Evolutionary conservation across 2,113 vertebrate species (phyloP), one percentile per base, ranked within the genome.

Genomic region (Astur gentilis): DNA sequence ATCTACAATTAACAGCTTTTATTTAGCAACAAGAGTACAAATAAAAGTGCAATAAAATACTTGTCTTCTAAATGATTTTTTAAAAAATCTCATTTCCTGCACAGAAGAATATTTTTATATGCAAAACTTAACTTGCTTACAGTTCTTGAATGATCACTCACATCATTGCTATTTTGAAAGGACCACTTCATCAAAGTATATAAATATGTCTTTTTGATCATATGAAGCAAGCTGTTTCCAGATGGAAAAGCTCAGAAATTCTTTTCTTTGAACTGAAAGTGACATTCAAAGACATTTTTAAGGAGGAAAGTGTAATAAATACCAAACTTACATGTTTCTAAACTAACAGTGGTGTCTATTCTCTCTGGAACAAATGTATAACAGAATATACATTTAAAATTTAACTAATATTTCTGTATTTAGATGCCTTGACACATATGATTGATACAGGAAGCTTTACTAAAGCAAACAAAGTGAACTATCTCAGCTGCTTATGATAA

Each of bases 191-290:
- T 83, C 78, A 90, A 93, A 94, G 25, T 55, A 42, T 47, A 92
- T 60, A 84, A 90, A 92, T 71, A 57, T 23, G 54, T 38, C 31
- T 55, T 80, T 96, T 86, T 93, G 92, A 93, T 95, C 85, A 62
- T 23, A 70, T 5, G 38, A 90, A 93, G 22, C n/a, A 93, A 94
- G 45, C 16, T 90, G 42, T 86, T 92, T 90, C 64, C 50, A 93
- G 88, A 90, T 50, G 32, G 47, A 81, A 95, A 89, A 88, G 50
- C 76, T 73, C 50, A 81, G 55, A 90, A 83, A 71, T 78, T 79
- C 0, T 65, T 90, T 91, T 77, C 62, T 93, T 83, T 95, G 45
- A 96, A 94, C 42, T 89, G 38, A 78, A 93, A 93, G 26, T 92
- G 45, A 78, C 61, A 86, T 80, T 94, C 73, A 86, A 93, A 94